Base-by-base conservation (phyloP, 2,888 invertebrate genomes). In the Lypha dubia region DNA sequence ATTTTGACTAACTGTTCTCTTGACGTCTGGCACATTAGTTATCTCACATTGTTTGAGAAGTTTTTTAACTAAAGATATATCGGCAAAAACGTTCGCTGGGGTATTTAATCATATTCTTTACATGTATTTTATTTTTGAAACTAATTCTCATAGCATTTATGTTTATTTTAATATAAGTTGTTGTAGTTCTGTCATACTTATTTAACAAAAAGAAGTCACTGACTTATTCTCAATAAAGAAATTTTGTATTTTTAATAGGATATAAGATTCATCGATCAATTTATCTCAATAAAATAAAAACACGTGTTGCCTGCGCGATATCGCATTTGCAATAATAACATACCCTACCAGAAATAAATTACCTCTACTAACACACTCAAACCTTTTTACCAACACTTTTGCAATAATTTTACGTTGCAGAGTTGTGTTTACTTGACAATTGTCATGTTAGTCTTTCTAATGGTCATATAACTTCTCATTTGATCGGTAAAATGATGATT, bases 201-300 rank as follows among this genome's bases (percentile, higher is more conserved):
- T 22, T 35, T 2, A 79, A 53, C 70, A 22, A 20, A 70, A 68
- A 53, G 15, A 32, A 51, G 62, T 56, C 79, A 24, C 79, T 79
- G 8, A 65, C 56, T 79, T 79, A 38, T 65, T 79, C 79, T 79
- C 79, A 79, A 79, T 79, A 79, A 79, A 79, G 79, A 58, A 5
- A 58, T 79, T 79, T 79, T 79, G 79, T 79, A 49, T 38, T 24
- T n/a, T 35, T 2, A 20, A 53, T 9, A 5, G 9, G 38, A 20
- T 65, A 49, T 71, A 65, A 58, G 73, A 53, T 24, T 17, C n/a
- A 49, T 79, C 13, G n/a, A n/a, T 58, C 13, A 73, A 79, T 79
- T 20, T 20, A 79, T 79, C 28, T 53, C 41, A 77, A 9, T 51
- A 22, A 60, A 28, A 17, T 6, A 3, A 1, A 17, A n/a, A n/a